These are phyloP conservation scores for Panulirus ornatus DNA, from an alignment of 1,140 invertebrate genomes.

Conservation along the genomic window DNA sequence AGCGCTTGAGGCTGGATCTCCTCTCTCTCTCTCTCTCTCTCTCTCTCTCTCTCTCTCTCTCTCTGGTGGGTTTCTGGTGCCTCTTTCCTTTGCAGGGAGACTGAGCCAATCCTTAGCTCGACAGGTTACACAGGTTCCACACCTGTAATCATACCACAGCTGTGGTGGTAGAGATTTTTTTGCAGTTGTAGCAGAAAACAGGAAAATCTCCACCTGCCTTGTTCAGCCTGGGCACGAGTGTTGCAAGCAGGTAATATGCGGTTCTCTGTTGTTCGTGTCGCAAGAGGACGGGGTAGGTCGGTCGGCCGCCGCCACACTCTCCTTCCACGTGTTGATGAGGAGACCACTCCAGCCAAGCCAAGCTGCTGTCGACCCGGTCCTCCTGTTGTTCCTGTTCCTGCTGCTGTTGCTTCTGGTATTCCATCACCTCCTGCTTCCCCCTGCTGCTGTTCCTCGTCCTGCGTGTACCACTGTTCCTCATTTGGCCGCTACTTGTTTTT, in stretches of 20 bases:
- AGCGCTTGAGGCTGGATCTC: too few species aligned
- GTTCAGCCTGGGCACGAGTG: not conserved
- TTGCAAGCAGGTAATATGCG: not conserved
- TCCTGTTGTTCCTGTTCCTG: not conserved
- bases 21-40: slow-evolving; percentile 32
- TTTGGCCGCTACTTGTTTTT: too few species aligned
- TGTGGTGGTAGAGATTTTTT: not conserved
- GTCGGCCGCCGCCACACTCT: not conserved
- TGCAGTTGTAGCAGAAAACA: too few species aligned
- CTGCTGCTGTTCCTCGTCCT: not conserved
- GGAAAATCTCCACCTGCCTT: too few species aligned
- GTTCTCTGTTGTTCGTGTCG: not conserved
- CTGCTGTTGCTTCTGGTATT: not conserved
- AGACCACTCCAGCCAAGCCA: not conserved
- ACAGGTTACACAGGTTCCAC: too few species aligned
- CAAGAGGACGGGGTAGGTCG: slow-evolving; percentile 9
- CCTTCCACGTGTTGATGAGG: not conserved
- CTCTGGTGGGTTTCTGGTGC: not conserved
- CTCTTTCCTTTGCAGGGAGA: not conserved
- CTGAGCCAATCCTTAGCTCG: not conserved
- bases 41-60: slow-evolving; percentile 32
- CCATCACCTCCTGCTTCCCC: not conserved
- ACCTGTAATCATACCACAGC: too few species aligned
- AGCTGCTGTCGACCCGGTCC: not conserved
- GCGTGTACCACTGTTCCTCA: not conserved